Conservation (phyloP, 2,888 invertebrate genomes). For the Noctua janthe region DNA sequence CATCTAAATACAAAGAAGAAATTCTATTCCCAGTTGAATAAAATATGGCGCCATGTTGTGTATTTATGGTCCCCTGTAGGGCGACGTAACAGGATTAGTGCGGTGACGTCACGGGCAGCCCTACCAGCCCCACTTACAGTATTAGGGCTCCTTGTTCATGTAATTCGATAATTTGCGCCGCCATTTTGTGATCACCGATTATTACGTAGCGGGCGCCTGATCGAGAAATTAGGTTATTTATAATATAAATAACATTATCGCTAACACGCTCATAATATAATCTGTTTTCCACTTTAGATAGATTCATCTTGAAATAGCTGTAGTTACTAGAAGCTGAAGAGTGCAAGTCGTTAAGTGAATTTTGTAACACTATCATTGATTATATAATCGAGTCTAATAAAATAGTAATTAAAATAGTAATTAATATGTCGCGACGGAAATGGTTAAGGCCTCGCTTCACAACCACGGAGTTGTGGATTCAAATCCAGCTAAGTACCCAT, state of each 20-base stretch:
- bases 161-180: slow-evolving; percentile 81
- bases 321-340: not conserved
- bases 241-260: slow-evolving; percentile 27
- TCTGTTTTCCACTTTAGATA: not conserved
- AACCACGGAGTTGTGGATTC: not conserved
- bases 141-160: slow-evolving; percentile 82
- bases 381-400: not conserved
- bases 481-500: not conserved
- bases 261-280: slow-evolving; percentile 14
- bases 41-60: slow-evolving; percentile 9
- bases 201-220: slow-evolving; percentile 34
- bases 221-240: slow-evolving; percentile 32
- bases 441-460: not conserved
- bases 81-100: slow-evolving; percentile 8
- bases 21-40: not conserved
- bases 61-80: slow-evolving; percentile 21
- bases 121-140: slow-evolving; percentile 73
- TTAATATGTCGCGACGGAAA: not conserved
- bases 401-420: not conserved
- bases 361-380: not conserved
- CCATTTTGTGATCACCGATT: slow-evolving; percentile 72
- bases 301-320: not conserved
- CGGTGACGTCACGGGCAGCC: slow-evolving; percentile 62
- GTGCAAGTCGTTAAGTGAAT: not conserved
- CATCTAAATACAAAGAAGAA: not conserved